phyloP scores from a whole-genome alignment of 2,113 vertebrate species.

The Rhagologus leucostigma region DNA sequence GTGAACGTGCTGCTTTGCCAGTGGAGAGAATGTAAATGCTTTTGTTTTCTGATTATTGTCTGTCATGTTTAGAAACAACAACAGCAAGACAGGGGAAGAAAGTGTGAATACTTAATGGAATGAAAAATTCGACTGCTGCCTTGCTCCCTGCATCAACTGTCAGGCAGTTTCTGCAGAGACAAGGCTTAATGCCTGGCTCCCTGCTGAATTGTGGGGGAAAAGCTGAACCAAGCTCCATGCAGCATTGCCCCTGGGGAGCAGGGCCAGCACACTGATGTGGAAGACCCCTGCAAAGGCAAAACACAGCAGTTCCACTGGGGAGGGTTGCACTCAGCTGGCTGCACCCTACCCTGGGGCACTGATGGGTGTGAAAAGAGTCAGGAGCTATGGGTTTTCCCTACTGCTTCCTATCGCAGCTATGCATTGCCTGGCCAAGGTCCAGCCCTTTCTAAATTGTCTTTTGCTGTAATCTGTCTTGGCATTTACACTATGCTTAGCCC shows the following conservation, averaged over 20 bases:
- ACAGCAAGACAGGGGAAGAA: neutral
- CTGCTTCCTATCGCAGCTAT: neutral
- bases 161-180: neutral
- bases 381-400: neutral
- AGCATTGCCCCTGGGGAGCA: neutral
- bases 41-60: conserved; percentile 41
- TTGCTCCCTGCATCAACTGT: neutral
- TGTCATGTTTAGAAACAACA: conserved; percentile 29
- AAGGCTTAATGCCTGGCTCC: neutral
- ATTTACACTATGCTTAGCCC: neutral
- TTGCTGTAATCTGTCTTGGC: neutral
- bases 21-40: neutral
- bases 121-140: neutral
- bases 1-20: neutral
- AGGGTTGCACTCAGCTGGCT: neutral
- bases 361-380: neutral
- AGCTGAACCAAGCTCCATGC: neutral
- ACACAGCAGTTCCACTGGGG: neutral
- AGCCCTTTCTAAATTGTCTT: neutral
- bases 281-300: neutral
- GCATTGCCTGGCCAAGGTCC: neutral
- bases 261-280: neutral
- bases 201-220: neutral
- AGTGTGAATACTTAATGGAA: neutral
- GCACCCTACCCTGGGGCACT: neutral